Evolutionary conservation across 2,888 invertebrate species (phyloP).

Genomic region (Mythimna albipuncta): DNA sequence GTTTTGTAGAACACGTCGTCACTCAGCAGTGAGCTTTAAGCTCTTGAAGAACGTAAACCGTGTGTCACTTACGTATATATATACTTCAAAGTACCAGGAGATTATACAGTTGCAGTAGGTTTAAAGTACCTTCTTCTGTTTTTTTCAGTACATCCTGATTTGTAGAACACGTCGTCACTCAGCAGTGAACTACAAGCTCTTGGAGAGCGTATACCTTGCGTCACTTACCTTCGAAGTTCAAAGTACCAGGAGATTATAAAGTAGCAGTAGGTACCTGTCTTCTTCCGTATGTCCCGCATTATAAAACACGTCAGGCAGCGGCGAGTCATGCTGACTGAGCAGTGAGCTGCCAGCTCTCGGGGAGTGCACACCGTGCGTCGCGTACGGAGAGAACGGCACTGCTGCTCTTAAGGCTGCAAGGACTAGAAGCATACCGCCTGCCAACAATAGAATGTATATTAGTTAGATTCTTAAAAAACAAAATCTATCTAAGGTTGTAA

Average conservation of each 20-base stretch:
- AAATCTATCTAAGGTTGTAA: too few relatives aligned
- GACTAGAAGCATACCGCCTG: constrained; percentile 85
- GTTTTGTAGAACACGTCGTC: too few relatives aligned
- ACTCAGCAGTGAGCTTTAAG: too few relatives aligned
- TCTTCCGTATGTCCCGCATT: constrained; percentile 85
- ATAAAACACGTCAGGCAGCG: constrained; percentile 86
- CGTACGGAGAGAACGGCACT: constrained; percentile 87
- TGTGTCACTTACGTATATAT: background rate
- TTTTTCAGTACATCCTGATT: background rate
- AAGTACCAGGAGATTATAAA: constrained; percentile 15
- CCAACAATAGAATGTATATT: constrained; percentile 6
- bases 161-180: too few relatives aligned
- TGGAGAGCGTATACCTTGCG: too few relatives aligned
- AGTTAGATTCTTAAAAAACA: too few relatives aligned
- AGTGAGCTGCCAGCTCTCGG: constrained; percentile 86
- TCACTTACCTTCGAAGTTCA: background rate
- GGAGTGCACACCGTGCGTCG: constrained; percentile 85
- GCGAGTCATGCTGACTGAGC: constrained; percentile 86
- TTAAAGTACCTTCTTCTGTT: background rate
- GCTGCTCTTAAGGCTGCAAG: constrained; percentile 85
- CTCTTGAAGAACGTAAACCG: background rate
- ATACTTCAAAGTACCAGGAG: background rate
- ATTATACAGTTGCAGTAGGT: background rate
- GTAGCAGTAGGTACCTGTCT: constrained; percentile 74
- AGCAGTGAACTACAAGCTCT: background rate